These are phyloP conservation scores for Eupithecia tripunctaria DNA, from an alignment of 2,888 invertebrate genomes.

Conservation along the genomic window DNA sequence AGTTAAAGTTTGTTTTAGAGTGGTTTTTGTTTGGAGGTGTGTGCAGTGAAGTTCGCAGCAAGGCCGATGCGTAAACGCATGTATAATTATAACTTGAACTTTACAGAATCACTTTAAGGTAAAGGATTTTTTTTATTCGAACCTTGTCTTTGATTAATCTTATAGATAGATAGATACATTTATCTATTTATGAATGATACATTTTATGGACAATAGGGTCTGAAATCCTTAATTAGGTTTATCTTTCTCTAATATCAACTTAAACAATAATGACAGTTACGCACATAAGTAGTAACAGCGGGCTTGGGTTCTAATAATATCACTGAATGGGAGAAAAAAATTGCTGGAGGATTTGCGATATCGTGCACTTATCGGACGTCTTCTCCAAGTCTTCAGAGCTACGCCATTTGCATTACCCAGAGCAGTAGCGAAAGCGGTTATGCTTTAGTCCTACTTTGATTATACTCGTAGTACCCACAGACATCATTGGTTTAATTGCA, in stretches of 20 bases:
- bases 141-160: not conserved
- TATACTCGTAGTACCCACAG: too few species aligned
- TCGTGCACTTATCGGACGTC: not conserved
- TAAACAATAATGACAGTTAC: too few species aligned
- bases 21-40: constrained; percentile 37
- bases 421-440: not conserved
- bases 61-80: constrained; percentile 41
- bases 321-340: not conserved
- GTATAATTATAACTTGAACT: not conserved
- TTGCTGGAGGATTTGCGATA: not conserved
- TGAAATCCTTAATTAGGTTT: too few species aligned
- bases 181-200: too few species aligned
- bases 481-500: too few species aligned
- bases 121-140: not conserved
- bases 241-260: too few species aligned
- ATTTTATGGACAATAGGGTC: too few species aligned
- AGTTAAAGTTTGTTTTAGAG: constrained; percentile 19
- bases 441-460: not conserved
- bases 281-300: too few species aligned
- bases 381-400: not conserved
- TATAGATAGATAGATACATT: too few species aligned
- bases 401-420: not conserved
- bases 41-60: constrained; percentile 50
- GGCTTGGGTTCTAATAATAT: too few species aligned
- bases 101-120: not conserved